These are phyloP conservation scores for Drosophila sproati DNA, from an alignment of 1,140 invertebrate genomes.

Conservation along the genomic window DNA sequence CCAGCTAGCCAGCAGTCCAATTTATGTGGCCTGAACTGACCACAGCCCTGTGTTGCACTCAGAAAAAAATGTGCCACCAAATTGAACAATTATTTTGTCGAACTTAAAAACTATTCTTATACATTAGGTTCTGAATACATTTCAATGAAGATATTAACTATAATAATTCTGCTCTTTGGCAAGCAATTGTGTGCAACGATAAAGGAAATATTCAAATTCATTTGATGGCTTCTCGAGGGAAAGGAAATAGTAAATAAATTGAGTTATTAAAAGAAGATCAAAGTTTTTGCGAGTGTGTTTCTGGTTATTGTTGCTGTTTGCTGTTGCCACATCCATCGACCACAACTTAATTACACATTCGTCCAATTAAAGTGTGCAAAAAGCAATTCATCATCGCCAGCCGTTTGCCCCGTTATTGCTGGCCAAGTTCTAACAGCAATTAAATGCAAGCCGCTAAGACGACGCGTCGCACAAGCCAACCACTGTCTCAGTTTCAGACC, in stretches of 20 bases:
- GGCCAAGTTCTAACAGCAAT: slow-evolving; percentile 82
- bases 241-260: background rate
- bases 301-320: slow-evolving; percentile 1
- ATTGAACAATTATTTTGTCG: too few relatives aligned
- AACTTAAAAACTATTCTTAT: too few relatives aligned
- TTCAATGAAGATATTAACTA: too few relatives aligned
- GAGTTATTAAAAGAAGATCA: background rate
- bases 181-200: too few relatives aligned
- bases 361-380: slow-evolving; percentile 82
- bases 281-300: background rate
- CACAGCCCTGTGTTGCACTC: background rate
- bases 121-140: too few relatives aligned
- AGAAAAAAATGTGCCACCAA: background rate
- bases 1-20: slow-evolving; percentile 19
- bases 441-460: slow-evolving; percentile 46
- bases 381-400: slow-evolving; percentile 76
- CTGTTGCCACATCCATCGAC: slow-evolving; percentile 22
- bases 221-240: too few relatives aligned
- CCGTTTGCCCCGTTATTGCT: slow-evolving; percentile 66
- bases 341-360: slow-evolving; percentile 82
- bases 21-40: slow-evolving; percentile 53
- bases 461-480: slow-evolving; percentile 1
- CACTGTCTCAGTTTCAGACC: background rate
- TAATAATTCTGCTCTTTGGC: too few relatives aligned
- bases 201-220: too few relatives aligned